Evolutionary conservation across 2,888 invertebrate species (phyloP).

Genomic region (Torymus texanus): DNA sequence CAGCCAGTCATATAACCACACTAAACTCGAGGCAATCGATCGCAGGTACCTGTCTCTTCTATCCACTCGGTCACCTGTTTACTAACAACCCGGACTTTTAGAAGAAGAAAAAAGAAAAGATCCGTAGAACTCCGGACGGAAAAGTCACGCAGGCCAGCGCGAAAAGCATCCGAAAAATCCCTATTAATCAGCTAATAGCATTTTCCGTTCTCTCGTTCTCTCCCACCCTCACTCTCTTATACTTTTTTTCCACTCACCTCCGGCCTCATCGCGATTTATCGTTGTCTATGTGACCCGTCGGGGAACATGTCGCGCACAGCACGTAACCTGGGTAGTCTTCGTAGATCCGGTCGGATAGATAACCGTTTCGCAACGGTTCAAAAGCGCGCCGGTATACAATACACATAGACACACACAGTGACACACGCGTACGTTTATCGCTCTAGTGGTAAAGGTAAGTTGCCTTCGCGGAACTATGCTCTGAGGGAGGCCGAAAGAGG

Average conservation of each 20-base stretch:
- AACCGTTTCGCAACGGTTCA: slow-evolving; percentile 46
- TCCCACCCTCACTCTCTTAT: background rate
- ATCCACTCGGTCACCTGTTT: no score
- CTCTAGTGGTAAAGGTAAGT: background rate
- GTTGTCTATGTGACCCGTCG: no score
- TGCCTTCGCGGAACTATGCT: background rate
- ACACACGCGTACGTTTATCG: slow-evolving; percentile 2
- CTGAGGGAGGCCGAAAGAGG: background rate
- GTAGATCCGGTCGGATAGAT: slow-evolving; percentile 29
- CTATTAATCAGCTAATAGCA: slow-evolving; percentile 29
- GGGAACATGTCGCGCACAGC: background rate
- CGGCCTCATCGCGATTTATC: no score
- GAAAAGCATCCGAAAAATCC: slow-evolving; percentile 18
- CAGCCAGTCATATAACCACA: no score
- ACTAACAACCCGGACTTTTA: no score
- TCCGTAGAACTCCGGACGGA: no score
- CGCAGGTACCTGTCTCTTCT: no score
- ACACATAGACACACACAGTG: no score
- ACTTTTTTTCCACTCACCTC: background rate
- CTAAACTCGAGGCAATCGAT: no score
- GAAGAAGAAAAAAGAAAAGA: no score
- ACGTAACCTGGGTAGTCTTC: slow-evolving; percentile 20
- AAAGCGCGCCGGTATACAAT: slow-evolving; percentile 15
- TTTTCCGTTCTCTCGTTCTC: no score
- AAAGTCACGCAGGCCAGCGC: background rate